phyloP scores from a whole-genome alignment of 2,113 vertebrate species.

The Miniopterus natalensis region DNA sequence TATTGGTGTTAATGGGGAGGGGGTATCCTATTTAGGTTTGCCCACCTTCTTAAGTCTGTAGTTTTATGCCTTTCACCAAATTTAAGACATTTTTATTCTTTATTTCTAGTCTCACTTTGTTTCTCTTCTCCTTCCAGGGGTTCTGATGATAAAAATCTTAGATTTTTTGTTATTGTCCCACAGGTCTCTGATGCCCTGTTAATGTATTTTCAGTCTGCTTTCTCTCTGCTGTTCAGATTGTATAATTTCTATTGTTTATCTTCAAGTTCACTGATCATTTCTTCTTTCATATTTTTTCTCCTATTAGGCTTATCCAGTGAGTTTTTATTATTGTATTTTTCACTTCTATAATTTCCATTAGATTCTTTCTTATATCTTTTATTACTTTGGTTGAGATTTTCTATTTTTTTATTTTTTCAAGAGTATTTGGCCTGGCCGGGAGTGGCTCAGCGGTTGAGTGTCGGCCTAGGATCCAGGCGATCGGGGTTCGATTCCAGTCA shows the following conservation, averaged over 20 bases:
- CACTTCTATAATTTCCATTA: background rate
- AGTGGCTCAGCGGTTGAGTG: too few species aligned
- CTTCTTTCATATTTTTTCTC: conserved; percentile 26
- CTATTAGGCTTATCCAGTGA: background rate
- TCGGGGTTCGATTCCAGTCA: too few species aligned
- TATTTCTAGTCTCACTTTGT: conserved; percentile 45
- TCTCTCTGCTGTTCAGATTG: background rate
- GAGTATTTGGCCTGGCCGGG: background rate
- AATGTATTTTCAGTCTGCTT: background rate
- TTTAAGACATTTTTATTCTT: background rate
- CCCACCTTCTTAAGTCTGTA: conserved; percentile 29
- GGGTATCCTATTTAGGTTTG: conserved; percentile 6
- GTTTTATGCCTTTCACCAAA: background rate
- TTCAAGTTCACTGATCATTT: conserved; percentile 26
- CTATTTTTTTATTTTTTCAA: background rate
- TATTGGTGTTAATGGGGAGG: background rate
- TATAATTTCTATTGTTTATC: conserved; percentile 38
- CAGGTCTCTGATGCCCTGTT: background rate
- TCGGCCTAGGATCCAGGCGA: too few species aligned
- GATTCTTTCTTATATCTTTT: background rate
- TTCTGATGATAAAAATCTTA: conserved; percentile 38
- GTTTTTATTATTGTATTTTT: conserved; percentile 24
- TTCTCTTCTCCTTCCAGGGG: background rate
- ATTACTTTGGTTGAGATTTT: conserved; percentile 15
- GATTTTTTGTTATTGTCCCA: background rate